These are phyloP conservation scores for Anarhynchus alexandrinus DNA, from an alignment of 2,113 vertebrate species.

Conservation along the genomic window DNA sequence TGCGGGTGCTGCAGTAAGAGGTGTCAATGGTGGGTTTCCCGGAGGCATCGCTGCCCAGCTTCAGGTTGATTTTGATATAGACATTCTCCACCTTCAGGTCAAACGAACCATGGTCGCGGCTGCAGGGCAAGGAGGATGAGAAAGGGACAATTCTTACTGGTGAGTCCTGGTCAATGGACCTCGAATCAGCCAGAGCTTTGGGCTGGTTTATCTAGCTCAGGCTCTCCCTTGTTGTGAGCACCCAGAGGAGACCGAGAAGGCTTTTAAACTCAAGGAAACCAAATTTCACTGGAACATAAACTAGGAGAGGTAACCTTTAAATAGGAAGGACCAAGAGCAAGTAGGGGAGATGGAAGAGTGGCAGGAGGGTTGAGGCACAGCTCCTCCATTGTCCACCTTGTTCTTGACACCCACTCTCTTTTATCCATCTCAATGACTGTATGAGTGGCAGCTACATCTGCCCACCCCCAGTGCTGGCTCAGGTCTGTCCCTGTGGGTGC, in stretches of 20 bases:
- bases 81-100: background rate
- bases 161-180: background rate
- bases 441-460: background rate
- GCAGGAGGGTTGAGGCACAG: background rate
- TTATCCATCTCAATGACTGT: background rate
- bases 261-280: background rate
- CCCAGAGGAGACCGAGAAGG: background rate
- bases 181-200: background rate
- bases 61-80: background rate
- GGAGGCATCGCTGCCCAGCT: background rate
- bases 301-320: background rate
- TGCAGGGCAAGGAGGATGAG: background rate
- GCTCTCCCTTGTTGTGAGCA: background rate
- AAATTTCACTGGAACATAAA: background rate
- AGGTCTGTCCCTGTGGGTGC: background rate
- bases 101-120: slow-evolving; percentile 11
- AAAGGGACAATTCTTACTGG: background rate
- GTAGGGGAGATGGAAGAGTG: background rate
- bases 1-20: background rate
- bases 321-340: background rate
- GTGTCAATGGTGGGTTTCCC: background rate
- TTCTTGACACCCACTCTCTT: background rate
- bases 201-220: background rate
- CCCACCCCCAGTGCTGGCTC: background rate
- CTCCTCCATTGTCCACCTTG: fast-evolving